Base-by-base conservation (phyloP, 1,140 invertebrate genomes). In the Bathynomus jamesi region DNA sequence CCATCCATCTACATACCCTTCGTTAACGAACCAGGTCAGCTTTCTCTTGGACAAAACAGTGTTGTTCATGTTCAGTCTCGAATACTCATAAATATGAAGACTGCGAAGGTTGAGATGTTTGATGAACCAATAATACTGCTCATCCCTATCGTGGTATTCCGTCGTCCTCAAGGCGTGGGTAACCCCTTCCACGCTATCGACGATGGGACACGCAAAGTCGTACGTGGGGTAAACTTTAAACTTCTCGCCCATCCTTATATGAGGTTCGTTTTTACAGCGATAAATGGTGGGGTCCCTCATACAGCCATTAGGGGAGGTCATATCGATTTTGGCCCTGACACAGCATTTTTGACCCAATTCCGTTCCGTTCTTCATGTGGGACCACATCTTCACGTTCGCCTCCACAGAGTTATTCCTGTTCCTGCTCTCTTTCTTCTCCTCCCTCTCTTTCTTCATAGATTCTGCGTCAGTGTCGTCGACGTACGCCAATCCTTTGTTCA, bases 211-310 rank as follows among this genome's bases (percentile, higher is more conserved):
- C 0, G 97, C 96, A 86, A 99, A 99, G 84, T 99, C 98, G 80
- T 99, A 99, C 0, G 97, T 99, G 28, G 98, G 98, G 84, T 99
- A 99, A 3, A 97, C 96, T 94, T 98, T 98, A 84, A 99, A 99
- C 85, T 97, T 95, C 28, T 85, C 88, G 68, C 94, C 95, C 61
- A 96, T 99, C 31, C 91, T 84, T 1, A 96, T 91, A 87, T 99
- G 98, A 10, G 87, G 83, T 82, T 99, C 95, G 73, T 88, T 88
- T 83, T 99, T 99, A 83, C 96, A 99, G n/a, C 98, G 86, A 82
- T 99, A 99, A 78, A 99, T 97, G 7, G 96, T 98, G n/a, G 98
- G 98, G 86, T 99, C 98, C 60, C 98, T 85, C 87, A 99, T 85
- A 80, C 96, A 99, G 0, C 98, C 98, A 84, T 99, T 99, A 27